Base-by-base conservation (phyloP, 2,113 vertebrate species). In the Ammodytes marinus region DNA sequence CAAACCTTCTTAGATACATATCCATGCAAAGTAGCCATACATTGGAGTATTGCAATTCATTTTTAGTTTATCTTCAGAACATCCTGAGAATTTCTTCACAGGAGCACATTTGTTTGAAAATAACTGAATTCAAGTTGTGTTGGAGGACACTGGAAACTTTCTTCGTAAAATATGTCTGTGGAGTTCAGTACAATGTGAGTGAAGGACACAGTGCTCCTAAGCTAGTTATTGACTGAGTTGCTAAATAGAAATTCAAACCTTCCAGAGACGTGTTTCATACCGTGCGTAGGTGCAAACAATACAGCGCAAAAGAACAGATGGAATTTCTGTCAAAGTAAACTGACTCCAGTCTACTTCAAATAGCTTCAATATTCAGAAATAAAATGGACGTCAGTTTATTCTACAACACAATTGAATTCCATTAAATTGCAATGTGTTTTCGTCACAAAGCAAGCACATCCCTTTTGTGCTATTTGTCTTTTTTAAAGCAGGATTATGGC, bases 241-340 rank as follows among this genome's bases (percentile, higher is more conserved):
- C 27, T 37, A 10, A 7, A 69, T 4, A 8, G 40, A 37, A 77
- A 68, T 27, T 8, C 11, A 54, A 37, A 39, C 49, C 43, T 49
- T 63, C 11, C n/a, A 43, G 13, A 59, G 17, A 8, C 65, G 27
- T 73, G 8, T 14, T 4, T 0, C 4, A 4, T 10, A 17, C 19
- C 6, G 0, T 12, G 27, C 0, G 0, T 5, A 17, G 13, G 9
- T 13, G 63, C n/a, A 13, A 35, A 76, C 9, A 17, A 13, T 70
- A 72, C 19, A 65, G 59, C 17, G 60, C 46, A 13, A 46, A 10
- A 15, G 42, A 70, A 85, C 12, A 13, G 7, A 81, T 47, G 19
- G 17, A 64, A 69, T 73, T 66, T 64, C 27, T 74, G 55, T 79
- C 74, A 77, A 80, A 67, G 72, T 67, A 68, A 82, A 74, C 47